Evolutionary conservation across 2,113 vertebrate genomes (phyloP), one percentile per base, ranked within the genome.

Genomic region (Glaucidium brasilianum): DNA sequence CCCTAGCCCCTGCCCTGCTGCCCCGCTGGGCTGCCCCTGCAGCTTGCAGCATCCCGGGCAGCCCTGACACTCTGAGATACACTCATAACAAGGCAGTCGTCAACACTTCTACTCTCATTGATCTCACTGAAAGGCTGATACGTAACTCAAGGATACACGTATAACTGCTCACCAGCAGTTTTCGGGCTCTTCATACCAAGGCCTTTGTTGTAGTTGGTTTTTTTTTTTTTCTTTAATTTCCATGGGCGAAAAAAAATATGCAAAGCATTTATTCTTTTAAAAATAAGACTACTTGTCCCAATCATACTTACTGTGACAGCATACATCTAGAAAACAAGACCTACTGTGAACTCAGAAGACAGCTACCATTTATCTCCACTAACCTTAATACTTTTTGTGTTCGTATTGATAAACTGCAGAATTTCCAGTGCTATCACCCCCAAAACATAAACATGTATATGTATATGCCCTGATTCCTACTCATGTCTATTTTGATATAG

Each of bases 111-210:
- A 37, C 12, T n/a, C 26, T 2, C 27, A 9, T 2, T 6, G 4
- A 39, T 77, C 25, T 41, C 1, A 0, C 12, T 50, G n/a, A 35
- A 55, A 56, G 37, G 25, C 9, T 29, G 37, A 19, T 9, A 13
- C 0, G 21, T 56, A 62, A 16, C 23, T 59, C 45, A 13, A 7
- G 10, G 9, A 13, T 27, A 22, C 9, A 7, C 0, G 0, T 17
- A 35, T 9, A 55, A 14, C 27, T 72, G 32, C 5, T 27, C 25
- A 20, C 4, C 15, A 7, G 9, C 18, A 30, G 18, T 41, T 78
- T 74, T 53, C 9, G 25, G 2, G 3, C 4, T 45, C 32, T n/a
- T 71, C 32, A 63, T 5, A 34, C 14, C 8, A 23, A 1, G 16
- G n/a, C 5, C 17, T 79, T 66, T 45, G 17, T 15, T 43, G 10